A percentile compares a stretch with the other conserved stretches of the same genome.
Conservation (phyloP, 1,140 invertebrate species). For the Drosophila persimilis region DNA sequence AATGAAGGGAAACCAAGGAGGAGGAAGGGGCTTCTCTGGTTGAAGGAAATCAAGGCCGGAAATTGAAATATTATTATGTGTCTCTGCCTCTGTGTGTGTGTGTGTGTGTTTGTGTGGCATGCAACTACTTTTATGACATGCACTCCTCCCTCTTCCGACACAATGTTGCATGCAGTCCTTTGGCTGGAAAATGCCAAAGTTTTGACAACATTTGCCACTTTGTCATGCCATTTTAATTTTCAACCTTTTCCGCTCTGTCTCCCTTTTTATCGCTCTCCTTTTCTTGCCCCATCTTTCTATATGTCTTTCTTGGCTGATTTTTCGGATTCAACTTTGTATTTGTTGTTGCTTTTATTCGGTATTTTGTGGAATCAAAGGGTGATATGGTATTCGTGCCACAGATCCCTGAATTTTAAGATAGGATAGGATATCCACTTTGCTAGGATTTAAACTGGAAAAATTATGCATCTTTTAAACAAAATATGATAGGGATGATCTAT, state of each 20-base stretch:
- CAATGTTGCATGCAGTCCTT: slow-evolving; percentile 35
- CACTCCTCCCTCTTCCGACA: slow-evolving; percentile 9
- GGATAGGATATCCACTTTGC: no score
- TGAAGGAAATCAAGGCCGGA: slow-evolving; percentile 48
- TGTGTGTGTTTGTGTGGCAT: background rate
- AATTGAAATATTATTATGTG: slow-evolving; percentile 49
- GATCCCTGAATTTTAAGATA: no score
- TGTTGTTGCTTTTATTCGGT: slow-evolving; percentile 22
- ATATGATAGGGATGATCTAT: no score
- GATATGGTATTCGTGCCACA: background rate
- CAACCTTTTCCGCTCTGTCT: slow-evolving; percentile 31
- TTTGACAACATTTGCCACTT: slow-evolving; percentile 78
- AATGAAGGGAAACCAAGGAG: background rate
- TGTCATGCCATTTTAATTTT: slow-evolving; percentile 79
- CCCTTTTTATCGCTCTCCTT: background rate
- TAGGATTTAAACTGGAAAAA: no score
- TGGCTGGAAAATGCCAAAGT: slow-evolving; percentile 58
- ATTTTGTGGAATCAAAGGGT: background rate
- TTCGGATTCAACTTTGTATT: slow-evolving; percentile 59
- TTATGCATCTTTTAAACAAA: no score
- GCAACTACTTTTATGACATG: slow-evolving; percentile 41
- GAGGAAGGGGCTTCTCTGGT: background rate
- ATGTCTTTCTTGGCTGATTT: slow-evolving; percentile 1
- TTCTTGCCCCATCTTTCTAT: slow-evolving; percentile 1
- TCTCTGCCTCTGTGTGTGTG: no score